phyloP scores from a whole-genome alignment of 2,113 vertebrate genomes.

The Cichladusa arquata region DNA sequence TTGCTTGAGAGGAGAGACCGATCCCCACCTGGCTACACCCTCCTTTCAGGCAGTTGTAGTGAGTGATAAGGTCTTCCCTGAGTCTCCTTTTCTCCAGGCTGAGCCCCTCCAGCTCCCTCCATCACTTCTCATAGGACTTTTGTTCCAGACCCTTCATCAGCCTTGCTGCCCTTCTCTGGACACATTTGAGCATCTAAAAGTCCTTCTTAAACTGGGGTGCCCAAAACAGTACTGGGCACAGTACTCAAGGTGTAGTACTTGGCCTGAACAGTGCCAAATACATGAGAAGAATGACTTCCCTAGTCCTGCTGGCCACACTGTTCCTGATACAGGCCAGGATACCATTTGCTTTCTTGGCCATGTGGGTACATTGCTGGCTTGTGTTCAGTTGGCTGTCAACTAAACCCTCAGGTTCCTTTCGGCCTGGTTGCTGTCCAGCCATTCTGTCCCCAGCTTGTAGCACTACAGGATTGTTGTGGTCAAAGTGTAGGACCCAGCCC shows the following conservation, averaged over 20 bases:
- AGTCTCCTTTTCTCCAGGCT: background rate
- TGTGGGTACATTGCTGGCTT: background rate
- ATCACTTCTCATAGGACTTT: background rate
- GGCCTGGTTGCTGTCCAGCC: background rate
- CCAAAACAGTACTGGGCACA: background rate
- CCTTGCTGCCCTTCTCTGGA: background rate
- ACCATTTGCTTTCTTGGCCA: background rate
- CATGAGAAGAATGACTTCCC: background rate
- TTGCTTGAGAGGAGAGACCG: background rate
- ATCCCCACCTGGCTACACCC: background rate
- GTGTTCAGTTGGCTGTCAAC: background rate
- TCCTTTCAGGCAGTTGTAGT: background rate
- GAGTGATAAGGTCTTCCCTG: background rate
- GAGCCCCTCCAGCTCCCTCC: background rate
- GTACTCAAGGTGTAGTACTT: background rate
- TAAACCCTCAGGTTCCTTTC: background rate
- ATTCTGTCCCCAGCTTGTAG: background rate
- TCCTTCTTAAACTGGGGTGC: background rate
- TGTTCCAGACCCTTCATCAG: background rate
- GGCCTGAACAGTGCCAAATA: background rate
- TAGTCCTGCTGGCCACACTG: background rate
- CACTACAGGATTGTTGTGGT: background rate
- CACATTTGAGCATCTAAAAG: background rate
- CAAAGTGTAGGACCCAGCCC: accelerated
- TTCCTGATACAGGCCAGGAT: background rate